Base-by-base conservation (phyloP, 1,140 invertebrate genomes). In the Hylaeus volcanicus region DNA sequence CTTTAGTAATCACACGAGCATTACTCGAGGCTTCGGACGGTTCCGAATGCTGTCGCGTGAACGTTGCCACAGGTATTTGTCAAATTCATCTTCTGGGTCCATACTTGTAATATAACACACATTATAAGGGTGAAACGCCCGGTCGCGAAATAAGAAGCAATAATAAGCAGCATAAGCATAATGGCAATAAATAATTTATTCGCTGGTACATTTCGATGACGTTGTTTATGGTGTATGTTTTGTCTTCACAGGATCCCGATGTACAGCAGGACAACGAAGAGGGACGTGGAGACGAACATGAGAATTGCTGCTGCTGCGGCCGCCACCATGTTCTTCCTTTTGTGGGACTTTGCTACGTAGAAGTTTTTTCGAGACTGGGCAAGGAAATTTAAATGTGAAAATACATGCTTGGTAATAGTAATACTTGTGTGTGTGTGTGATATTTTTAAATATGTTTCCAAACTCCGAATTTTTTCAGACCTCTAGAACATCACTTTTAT, bases 321-420 rank as follows among this genome's bases (percentile, higher is more conserved):
- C 6, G 85, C 6, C 4, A 69, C 9, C 3, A 83, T 26, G 41
- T 39, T 80, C n/a, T 68, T 85, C 60, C 63, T 81, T 53, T 82
- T 89, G 43, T 5, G 64, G 1, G 68, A 8, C 4, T 65, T 81
- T 1, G 73, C 53, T 51, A 85, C 65, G 41, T 76, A 81, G 65
- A 88, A 89, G 61, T 89, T 83, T 26, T 81, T 89, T 0, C 71
- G 72, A 0, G 79, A 73, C 89, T 89, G 68, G 4, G 85, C 39
- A 85, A 1, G 66, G 64, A 14, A 55, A 71, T 39, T 37, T 26
- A 26, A 26, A 26, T 26, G 26, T 26, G 26, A 26, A 26, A 26
- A 26, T 0, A 26, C 26, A 26, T 26, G 26, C 26, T 26, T 26
- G 26, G 26, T 26, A 26, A 26, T 26, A 26, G 26, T 26, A 26